These are phyloP conservation scores for Corythaeola cristata DNA, from an alignment of 2,113 vertebrate genomes.

Conservation along the genomic window DNA sequence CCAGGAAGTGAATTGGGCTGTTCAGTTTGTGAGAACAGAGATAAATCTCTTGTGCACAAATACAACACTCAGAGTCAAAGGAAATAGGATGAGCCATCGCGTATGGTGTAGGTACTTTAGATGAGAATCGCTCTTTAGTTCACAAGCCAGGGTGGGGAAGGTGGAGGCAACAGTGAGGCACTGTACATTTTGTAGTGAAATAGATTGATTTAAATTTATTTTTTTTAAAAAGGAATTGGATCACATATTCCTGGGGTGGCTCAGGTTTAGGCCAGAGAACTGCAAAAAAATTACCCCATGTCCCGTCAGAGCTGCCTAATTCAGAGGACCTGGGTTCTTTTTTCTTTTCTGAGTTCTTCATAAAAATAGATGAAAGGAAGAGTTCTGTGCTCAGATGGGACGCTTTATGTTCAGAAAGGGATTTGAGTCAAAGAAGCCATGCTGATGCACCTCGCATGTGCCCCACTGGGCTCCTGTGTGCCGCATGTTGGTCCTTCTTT, in stretches of 20 bases:
- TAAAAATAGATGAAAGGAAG: conserved; percentile 43
- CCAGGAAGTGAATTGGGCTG: conserved; percentile 45
- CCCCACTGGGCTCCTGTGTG: not conserved
- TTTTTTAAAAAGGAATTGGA: not conserved
- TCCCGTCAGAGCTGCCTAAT: not conserved
- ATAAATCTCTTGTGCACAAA: not conserved
- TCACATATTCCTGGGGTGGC: not conserved
- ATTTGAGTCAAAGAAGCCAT: conserved; percentile 19
- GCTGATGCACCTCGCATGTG: not conserved
- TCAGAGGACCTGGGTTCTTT: not conserved
- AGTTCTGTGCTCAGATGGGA: not conserved
- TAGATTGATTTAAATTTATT: not conserved
- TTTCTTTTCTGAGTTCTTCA: not conserved
- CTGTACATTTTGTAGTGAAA: not conserved
- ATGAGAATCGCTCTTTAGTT: not conserved
- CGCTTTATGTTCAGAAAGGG: conserved; percentile 12
- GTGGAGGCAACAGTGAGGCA: not conserved
- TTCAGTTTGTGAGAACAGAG: conserved; percentile 25
- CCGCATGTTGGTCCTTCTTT: not conserved
- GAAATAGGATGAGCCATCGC: conserved; percentile 1
- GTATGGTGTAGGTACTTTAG: not conserved
- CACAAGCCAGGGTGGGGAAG: not conserved
- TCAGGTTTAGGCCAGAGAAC: not conserved
- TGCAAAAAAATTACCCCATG: not conserved
- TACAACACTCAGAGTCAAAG: not conserved